Conservation (phyloP, 1,140 invertebrate genomes). For the Bombus confusus region DNA sequence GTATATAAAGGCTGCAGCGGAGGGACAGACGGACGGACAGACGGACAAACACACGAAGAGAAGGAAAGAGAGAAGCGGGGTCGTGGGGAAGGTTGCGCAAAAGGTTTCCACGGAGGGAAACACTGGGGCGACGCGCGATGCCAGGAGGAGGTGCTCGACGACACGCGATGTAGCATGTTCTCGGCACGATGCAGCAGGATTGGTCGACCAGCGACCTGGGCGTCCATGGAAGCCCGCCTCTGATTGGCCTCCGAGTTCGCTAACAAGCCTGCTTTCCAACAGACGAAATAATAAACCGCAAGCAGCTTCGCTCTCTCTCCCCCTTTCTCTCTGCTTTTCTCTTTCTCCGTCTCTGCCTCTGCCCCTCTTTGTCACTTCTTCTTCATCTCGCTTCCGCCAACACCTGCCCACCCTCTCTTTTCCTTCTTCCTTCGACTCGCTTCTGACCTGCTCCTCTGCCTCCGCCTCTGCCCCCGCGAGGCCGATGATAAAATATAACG, state of each 20-base stretch:
- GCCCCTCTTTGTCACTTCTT: neutral
- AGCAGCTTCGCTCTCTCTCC: conserved; percentile 34
- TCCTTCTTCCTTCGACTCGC: conserved; percentile 1
- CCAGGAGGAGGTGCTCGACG: conserved; percentile 79
- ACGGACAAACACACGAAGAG: neutral
- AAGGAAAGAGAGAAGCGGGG: conserved; percentile 29
- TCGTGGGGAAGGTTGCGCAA: conserved; percentile 58
- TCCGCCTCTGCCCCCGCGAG: conserved; percentile 13
- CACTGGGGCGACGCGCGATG: conserved; percentile 60
- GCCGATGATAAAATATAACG: conserved; percentile 76
- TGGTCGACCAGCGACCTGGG: conserved; percentile 74
- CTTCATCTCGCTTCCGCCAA: neutral
- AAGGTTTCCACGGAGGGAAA: conserved; percentile 56
- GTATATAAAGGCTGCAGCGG: neutral
- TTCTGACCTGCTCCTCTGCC: neutral
- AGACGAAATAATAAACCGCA: conserved; percentile 81
- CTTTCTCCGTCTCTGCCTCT: conserved; percentile 44
- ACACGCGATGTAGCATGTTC: conserved; percentile 81
- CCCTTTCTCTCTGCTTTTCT: neutral
- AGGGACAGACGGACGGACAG: conserved; percentile 39
- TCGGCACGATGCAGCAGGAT: conserved; percentile 66
- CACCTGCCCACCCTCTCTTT: too few relatives aligned
- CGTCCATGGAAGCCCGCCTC: conserved; percentile 77
- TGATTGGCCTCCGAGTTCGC: conserved; percentile 75
- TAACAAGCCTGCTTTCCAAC: conserved; percentile 79